Conservation (phyloP, 2,113 vertebrate species). For the Phrynosoma platyrhinos region DNA sequence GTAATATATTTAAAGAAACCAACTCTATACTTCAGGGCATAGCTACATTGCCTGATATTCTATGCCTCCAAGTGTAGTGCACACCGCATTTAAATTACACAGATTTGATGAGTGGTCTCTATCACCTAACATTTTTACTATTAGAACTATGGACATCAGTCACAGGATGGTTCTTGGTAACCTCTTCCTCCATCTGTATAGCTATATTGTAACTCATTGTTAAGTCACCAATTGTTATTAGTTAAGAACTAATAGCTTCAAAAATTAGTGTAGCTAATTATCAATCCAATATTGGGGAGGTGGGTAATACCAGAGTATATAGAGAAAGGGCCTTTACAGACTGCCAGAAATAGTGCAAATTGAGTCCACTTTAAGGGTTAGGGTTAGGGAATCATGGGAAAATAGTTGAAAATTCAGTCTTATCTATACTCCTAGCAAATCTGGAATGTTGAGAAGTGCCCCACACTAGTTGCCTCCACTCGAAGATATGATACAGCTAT, state of each 20-base stretch:
- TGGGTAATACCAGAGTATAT: background rate
- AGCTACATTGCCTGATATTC: too few species aligned
- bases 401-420: background rate
- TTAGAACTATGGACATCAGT: background rate
- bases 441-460: background rate
- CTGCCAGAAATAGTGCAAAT: too few species aligned
- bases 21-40: too few species aligned
- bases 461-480: background rate
- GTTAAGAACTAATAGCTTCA: background rate
- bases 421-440: rapidly evolving
- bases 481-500: background rate
- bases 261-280: too few species aligned
- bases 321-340: too few species aligned
- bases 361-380: too few species aligned
- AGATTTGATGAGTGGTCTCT: background rate
- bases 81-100: too few species aligned
- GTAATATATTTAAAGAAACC: too few species aligned
- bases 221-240: background rate
- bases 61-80: too few species aligned
- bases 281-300: too few species aligned
- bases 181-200: background rate
- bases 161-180: background rate
- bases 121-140: background rate
- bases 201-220: background rate
- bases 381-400: too few species aligned